Evolutionary conservation across 1,140 invertebrate genomes (phyloP).

Genomic region (Hycleus cichorii): DNA sequence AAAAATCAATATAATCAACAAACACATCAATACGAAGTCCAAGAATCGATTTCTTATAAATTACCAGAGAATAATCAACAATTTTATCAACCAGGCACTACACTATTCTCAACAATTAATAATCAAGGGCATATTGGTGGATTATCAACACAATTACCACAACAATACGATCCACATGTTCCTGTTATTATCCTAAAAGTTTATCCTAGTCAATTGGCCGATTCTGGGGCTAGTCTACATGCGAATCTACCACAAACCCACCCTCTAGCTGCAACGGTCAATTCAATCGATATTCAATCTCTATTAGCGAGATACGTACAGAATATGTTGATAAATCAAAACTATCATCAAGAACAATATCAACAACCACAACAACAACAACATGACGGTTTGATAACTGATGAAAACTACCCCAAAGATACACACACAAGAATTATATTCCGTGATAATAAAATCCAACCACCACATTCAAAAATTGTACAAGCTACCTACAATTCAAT

Average conservation of each 20-base stretch:
- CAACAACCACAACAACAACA: slow-evolving; percentile 22
- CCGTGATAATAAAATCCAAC: background rate
- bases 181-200: slow-evolving; percentile 50
- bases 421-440: slow-evolving; percentile 32
- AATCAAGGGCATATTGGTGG: slow-evolving; percentile 31
- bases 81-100: slow-evolving; percentile 32
- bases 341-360: slow-evolving; percentile 2
- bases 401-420: slow-evolving; percentile 35
- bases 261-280: slow-evolving; percentile 46
- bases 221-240: slow-evolving; percentile 45
- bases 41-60: slow-evolving; percentile 2
- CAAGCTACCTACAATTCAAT: background rate
- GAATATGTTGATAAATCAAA: slow-evolving; percentile 18
- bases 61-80: slow-evolving; percentile 6
- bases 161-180: slow-evolving; percentile 36
- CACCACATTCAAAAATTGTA: too few species aligned
- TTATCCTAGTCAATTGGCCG: slow-evolving; percentile 48
- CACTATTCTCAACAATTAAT: slow-evolving; percentile 33
- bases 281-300: slow-evolving; percentile 45
- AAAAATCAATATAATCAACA: background rate
- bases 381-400: slow-evolving; percentile 26
- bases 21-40: slow-evolving; percentile 11
- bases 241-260: slow-evolving; percentile 48
- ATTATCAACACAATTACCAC: slow-evolving; percentile 25
- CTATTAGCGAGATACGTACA: slow-evolving; percentile 35